These are phyloP conservation scores for Heliconius cydno DNA, from an alignment of 2,888 invertebrate species.

Conservation along the genomic window DNA sequence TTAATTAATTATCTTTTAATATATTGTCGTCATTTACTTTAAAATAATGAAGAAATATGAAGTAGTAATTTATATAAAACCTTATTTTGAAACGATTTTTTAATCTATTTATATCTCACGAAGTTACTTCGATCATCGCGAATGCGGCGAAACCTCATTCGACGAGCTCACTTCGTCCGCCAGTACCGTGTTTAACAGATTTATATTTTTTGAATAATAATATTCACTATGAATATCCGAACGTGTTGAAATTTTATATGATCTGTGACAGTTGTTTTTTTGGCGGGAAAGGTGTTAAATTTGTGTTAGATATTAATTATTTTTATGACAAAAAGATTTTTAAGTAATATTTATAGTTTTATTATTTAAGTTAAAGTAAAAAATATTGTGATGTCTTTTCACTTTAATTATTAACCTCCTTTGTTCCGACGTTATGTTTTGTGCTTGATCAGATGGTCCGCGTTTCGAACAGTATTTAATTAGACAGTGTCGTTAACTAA, in stretches of 20 bases:
- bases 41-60: not conserved
- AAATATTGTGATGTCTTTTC: not conserved
- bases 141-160: slow-evolving; percentile 37
- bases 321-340: not conserved
- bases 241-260: slow-evolving; percentile 13
- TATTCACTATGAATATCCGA: slow-evolving; percentile 18
- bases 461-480: slow-evolving; percentile 14
- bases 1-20: not conserved
- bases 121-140: slow-evolving; percentile 30
- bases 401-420: not conserved
- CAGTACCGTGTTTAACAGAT: slow-evolving; percentile 9
- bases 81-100: slow-evolving; percentile 28
- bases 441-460: slow-evolving; percentile 12
- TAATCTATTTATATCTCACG: slow-evolving; percentile 33
- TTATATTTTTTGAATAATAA: not conserved
- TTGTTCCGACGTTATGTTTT: slow-evolving; percentile 12
- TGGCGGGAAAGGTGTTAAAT: not conserved
- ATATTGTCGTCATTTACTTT: not conserved
- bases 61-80: slow-evolving; percentile 25
- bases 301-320: not conserved
- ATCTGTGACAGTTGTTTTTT: slow-evolving; percentile 19
- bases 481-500: slow-evolving; percentile 21
- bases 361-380: not conserved
- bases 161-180: slow-evolving; percentile 20
- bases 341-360: not conserved